Percentiles rank a stretch among this genome's conserved stretches.
These are phyloP conservation scores for Eurytoma adleriae DNA, from an alignment of 2,888 invertebrate species.

Conservation along the genomic window DNA sequence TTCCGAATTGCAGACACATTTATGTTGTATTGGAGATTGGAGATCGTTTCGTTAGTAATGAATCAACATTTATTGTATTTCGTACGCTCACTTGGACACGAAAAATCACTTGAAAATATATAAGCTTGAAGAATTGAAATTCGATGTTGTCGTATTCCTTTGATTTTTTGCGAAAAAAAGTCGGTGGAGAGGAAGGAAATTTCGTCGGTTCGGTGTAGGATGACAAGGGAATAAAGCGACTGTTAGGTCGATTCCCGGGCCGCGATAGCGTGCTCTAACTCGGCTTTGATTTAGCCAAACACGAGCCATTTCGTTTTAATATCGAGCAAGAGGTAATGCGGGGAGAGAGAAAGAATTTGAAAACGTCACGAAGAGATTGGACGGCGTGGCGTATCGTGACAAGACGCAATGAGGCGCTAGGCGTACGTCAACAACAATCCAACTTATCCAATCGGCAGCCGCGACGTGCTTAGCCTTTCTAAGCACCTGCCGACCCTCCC, in stretches of 20 bases:
- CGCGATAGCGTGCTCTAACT: slow-evolving; percentile 55
- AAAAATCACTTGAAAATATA: too few species aligned
- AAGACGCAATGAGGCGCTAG: slow-evolving; percentile 62
- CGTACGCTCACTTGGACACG: too few species aligned
- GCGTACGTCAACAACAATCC: slow-evolving; percentile 67
- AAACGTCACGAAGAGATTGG: slow-evolving; percentile 33
- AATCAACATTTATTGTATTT: too few species aligned
- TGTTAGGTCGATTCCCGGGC: slow-evolving; percentile 64
- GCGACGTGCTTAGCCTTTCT: slow-evolving; percentile 29
- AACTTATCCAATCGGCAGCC: slow-evolving; percentile 66
- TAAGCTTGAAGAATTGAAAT: background rate
- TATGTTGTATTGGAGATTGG: too few species aligned
- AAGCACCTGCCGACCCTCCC: slow-evolving; percentile 42
- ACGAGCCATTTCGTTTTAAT: slow-evolving; percentile 61
- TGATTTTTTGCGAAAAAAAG: background rate
- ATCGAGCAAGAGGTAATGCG: slow-evolving; percentile 48
- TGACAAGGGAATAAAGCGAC: slow-evolving; percentile 35
- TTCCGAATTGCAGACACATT: too few species aligned
- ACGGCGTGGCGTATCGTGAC: slow-evolving; percentile 64
- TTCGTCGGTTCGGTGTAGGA: slow-evolving; percentile 3
- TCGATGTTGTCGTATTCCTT: too few species aligned
- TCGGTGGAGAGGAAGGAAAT: slow-evolving; percentile 3
- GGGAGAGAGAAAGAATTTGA: slow-evolving; percentile 9
- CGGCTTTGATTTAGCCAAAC: slow-evolving; percentile 52
- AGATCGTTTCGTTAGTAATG: too few species aligned